Evolutionary conservation across 2,888 invertebrate genomes (phyloP).

Genomic region (Pimpla rufipes): DNA sequence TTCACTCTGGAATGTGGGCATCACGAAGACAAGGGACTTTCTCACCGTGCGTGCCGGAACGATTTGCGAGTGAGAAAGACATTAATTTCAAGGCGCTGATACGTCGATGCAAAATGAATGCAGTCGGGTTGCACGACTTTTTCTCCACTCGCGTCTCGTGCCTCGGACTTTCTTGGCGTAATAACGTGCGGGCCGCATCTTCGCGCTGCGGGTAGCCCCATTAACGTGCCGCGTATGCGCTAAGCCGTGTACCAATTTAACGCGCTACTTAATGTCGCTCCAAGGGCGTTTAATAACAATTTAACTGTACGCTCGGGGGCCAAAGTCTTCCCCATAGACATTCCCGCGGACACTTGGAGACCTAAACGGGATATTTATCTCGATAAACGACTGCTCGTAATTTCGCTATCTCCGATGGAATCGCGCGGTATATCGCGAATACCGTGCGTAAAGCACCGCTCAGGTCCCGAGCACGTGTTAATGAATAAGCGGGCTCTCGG

Average conservation of each 20-base stretch:
- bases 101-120: conserved; percentile 12
- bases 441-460: conserved; percentile 24
- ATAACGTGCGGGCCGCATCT: not conserved
- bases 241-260: conserved; percentile 21
- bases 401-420: conserved; percentile 57
- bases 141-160: not conserved
- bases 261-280: conserved; percentile 26
- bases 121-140: not conserved
- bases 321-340: conserved; percentile 1
- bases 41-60: conserved; percentile 1
- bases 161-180: conserved; percentile 1
- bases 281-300: conserved; percentile 29
- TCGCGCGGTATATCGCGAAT: conserved; percentile 43
- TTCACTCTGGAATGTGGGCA: conserved; percentile 1
- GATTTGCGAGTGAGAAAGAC: conserved; percentile 21
- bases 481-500: conserved; percentile 51
- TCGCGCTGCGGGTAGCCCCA: conserved; percentile 36
- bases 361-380: conserved; percentile 44
- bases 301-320: conserved; percentile 8
- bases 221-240: not conserved
- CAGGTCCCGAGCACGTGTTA: conserved; percentile 59
- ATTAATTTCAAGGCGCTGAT: conserved; percentile 24
- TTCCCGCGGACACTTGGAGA: conserved; percentile 25
- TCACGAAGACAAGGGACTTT: not conserved
- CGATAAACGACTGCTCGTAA: conserved; percentile 41